Conservation (phyloP, 2,888 invertebrate genomes). For the Oscheius sp. region DNA sequence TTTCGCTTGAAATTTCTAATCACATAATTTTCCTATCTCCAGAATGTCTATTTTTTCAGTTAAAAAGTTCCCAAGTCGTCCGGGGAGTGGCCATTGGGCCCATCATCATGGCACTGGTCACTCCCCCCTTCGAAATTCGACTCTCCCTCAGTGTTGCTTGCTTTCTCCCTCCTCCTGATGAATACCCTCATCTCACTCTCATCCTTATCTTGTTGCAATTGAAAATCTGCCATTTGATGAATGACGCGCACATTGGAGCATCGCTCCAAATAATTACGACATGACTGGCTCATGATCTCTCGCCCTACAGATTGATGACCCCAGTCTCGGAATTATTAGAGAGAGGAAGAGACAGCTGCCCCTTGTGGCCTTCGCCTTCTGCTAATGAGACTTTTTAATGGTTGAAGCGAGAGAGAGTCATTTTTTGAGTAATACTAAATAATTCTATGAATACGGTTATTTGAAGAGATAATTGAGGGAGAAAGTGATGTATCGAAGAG, state of each 20-base stretch:
- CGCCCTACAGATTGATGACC: constrained; percentile 17
- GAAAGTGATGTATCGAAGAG: no score
- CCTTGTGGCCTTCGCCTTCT: no score
- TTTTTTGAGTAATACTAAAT: constrained; percentile 18
- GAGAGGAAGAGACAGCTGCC: background rate
- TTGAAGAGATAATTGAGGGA: background rate
- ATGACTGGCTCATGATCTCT: constrained; percentile 23
- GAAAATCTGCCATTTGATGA: background rate
- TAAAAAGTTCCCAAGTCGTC: no score
- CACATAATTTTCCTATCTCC: no score
- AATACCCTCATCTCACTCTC: background rate
- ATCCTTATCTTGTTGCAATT: background rate
- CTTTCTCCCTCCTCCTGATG: background rate
- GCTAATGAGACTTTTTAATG: constrained; percentile 22
- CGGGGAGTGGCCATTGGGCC: no score
- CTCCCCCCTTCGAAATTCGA: background rate
- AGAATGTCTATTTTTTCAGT: no score
- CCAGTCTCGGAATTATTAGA: constrained; percentile 20
- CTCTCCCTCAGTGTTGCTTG: background rate
- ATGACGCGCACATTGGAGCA: no score
- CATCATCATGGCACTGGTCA: no score
- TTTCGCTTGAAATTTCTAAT: no score
- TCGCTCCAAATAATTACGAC: constrained; percentile 27
- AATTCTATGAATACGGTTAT: constrained; percentile 6
- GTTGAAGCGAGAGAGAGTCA: constrained; percentile 10